Base-by-base conservation (phyloP, 2,113 vertebrate species). In the Callospermophilus lateralis region DNA sequence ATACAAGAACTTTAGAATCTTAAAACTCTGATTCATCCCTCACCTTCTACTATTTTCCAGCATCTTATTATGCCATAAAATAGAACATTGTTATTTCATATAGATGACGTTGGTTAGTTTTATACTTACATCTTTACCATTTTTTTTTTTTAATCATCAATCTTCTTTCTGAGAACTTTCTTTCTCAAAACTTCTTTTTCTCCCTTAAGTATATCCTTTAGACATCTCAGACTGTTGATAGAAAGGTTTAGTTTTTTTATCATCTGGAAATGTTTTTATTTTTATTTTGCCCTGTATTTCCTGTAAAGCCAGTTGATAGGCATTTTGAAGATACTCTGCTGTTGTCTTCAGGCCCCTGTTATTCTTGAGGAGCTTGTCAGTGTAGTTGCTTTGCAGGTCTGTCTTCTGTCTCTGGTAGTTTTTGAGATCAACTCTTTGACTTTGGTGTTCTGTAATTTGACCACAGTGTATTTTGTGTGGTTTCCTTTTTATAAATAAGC, bases 351-450 rank as follows among this genome's bases (percentile, higher is more conserved):
- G 84, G 16, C 24, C 32, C 17, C 19, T 4, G 1, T 55, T 70
- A 6, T n/a, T 93, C 34, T 79, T 13, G 72, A 70, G 45, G 4
- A 39, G 13, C 48, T 32, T 22, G 28, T 78, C 70, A 53, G 19
- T 9, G 12, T 34, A 42, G 83, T 70, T 72, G 37, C 28, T 39
- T 77, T 77, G 3, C 12, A 28, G 37, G 24, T 51, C 70, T 67
- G 63, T 48, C 67, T 74, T 67, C 58, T 67, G 24, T 65, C 28
- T 80, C 78, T 93, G 78, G 28, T 48, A 88, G 92, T 45, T 51
- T 72, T 80, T 61, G 83, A 81, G 84, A 30, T 74, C 32, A 10
- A 73, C 39, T 73, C 8, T 91, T 93, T 94, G 92, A 93, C 94
- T 96, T 92, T n/a, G 34, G 39, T 95, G 87, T 89, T 89, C 4